Evolutionary conservation across 2,888 invertebrate genomes (phyloP).

Genomic region (Trissolcus japonicus): DNA sequence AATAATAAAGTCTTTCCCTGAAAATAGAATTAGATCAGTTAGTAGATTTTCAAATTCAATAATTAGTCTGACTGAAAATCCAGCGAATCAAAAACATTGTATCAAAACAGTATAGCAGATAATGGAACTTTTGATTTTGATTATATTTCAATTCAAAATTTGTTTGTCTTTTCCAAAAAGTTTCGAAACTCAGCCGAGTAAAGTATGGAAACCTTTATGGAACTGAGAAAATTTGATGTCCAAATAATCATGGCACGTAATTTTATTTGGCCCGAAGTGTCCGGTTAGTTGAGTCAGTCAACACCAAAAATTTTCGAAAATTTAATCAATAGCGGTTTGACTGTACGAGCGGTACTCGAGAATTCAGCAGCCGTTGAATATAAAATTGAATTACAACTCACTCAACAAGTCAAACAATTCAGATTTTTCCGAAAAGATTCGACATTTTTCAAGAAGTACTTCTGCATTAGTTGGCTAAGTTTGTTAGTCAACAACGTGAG

Average conservation of each 20-base stretch:
- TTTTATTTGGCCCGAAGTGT: constrained; percentile 19
- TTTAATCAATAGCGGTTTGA: constrained; percentile 37
- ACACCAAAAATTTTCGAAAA: constrained; percentile 25
- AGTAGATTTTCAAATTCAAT: too few species aligned
- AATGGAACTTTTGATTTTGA: too few species aligned
- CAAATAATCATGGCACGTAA: constrained; percentile 9
- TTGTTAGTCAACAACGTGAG: constrained; percentile 33
- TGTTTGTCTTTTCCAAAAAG: too few species aligned
- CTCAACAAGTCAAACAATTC: constrained; percentile 46
- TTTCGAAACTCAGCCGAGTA: too few species aligned
- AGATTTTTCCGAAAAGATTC: constrained; percentile 34
- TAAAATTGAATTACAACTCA: constrained; percentile 44
- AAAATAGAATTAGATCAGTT: too few species aligned
- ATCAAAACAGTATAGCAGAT: too few species aligned
- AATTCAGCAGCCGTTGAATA: constrained; percentile 36
- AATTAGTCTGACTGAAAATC: too few species aligned
- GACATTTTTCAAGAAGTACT: constrained; percentile 44
- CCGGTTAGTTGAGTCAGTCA: constrained; percentile 31
- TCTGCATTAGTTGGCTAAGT: constrained; percentile 43
- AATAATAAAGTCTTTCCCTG: too few species aligned
- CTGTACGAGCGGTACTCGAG: constrained; percentile 19
- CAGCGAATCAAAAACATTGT: too few species aligned
- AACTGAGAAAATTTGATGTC: neutral
- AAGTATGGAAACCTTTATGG: too few species aligned
- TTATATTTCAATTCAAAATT: too few species aligned